Evolutionary conservation across 2,113 vertebrate species (phyloP), one percentile per base, ranked within the genome.

Genomic region (Argyrosomus japonicus): DNA sequence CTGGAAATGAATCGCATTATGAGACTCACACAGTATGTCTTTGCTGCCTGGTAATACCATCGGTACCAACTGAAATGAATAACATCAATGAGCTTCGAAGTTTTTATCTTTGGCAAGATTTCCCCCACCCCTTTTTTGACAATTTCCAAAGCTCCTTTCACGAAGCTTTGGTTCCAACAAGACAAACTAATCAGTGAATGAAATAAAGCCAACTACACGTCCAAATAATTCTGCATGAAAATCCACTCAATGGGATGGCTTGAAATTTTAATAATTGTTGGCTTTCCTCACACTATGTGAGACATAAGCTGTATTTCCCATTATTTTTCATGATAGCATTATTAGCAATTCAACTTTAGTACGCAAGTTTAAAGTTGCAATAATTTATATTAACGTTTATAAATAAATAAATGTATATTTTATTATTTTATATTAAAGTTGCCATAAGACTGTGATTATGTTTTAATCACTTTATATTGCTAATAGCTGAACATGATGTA

Each of bases 1-100:
- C 48, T 87, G 73, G 68, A 87, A 74, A 88, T 86, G 78, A 93
- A 90, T 77, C 75, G 72, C 60, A 70, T 79, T 75, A 82, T 86
- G 83, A 77, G 75, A 74, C 69, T 75, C 69, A 62, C 63, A 68
- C 67, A 67, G 75, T 70, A 36, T 79, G 68, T 81, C 43, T 87
- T 18, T n/a, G 50, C 77, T 79, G 62, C 57, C 63, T 50, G 36
- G 62, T 77, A 48, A 82, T 68, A 14, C 40, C 27, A 65, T 32
- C 36, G 15, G 43, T 67, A 67, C 47, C 72, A 45, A 68, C 54
- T 68, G 25, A 67, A 81, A 78, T 76, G 21, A 87, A 67, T 27
- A 73, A 71, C 40, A 71, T 18, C 13, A 86, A 77, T 23, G 67
- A 61, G 47, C 19, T 58, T 68, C 7, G 8, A 25, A 50, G 27